Evolutionary conservation across 1,140 invertebrate genomes (phyloP), one percentile per base, ranked within the genome.

Genomic region (Achatina immaculata): DNA sequence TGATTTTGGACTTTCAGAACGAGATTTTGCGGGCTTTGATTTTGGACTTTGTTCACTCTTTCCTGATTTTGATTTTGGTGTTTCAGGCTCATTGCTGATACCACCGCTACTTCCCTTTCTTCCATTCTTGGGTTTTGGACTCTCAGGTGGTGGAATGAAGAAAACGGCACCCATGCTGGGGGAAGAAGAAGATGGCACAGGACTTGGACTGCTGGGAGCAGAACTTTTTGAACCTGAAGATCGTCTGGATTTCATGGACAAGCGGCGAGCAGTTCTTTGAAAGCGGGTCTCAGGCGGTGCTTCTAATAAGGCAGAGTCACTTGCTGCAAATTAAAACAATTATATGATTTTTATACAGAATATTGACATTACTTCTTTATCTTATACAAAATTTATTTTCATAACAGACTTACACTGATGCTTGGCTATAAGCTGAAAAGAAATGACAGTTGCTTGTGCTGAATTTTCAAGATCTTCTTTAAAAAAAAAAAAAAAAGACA

Each of bases 211-310:
- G 58, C 62, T 51, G 14, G 66, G 43, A 2, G 14, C 3, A 3
- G 51, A 43, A 42, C 62, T 62, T 48, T 83, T 83, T 28, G 82
- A 80, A 0, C 78, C 78, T 21, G 81, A 82, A 1, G 82, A 76
- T 38, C 74, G 55, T 75, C 82, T 78, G 21, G 77, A 68, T 62
- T 75, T 83, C 55, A 83, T 83, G 65, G 82, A 83, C 0, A 80
- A 45, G 19, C 82, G 58, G 0, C 82, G 69, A 31, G 82, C 78
- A 3, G 82, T 80, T 3, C 74, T 65, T 36, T 69, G 65, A 28
- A 80, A 43, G 4, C n/a, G 14, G 38, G 31, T 72, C 78, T 80
- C 76, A 11, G 76, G 21, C 21, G 7, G 65, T 43, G 42, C 76
- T 1, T 80, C 78, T 48, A 71, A 45, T 65, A 72, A 36, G 16